A percentile compares a stretch with the other conserved stretches of the same genome.
These are phyloP conservation scores for Drosophila stalkeri DNA, from an alignment of 2,888 invertebrate genomes.

Conservation along the genomic window DNA sequence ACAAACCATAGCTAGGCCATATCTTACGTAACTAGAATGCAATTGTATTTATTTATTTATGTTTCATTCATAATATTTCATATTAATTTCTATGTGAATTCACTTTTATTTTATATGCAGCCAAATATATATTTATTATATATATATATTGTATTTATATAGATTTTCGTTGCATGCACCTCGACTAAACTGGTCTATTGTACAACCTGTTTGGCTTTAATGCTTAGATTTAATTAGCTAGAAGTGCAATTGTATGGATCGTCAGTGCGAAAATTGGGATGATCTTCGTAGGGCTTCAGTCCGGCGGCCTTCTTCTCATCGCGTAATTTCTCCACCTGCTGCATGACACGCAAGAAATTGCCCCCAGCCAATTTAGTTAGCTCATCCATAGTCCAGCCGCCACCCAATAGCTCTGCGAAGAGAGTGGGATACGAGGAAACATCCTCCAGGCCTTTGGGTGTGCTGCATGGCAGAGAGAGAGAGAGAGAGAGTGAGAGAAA, in stretches of 20 bases:
- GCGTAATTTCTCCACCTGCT: constrained; percentile 89
- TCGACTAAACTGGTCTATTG: constrained; percentile 38
- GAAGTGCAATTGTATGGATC: constrained; percentile 85
- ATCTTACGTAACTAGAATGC: constrained; percentile 49
- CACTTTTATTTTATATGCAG: constrained; percentile 37
- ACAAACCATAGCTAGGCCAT: constrained; percentile 63
- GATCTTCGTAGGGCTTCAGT: constrained; percentile 91
- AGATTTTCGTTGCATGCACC: constrained; percentile 35
- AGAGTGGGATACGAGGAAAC: constrained; percentile 92
- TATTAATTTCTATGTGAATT: constrained; percentile 6
- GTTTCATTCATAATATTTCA: constrained; percentile 17
- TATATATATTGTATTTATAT: constrained; percentile 2
- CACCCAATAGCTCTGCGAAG: constrained; percentile 91
- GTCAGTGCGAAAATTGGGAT: constrained; percentile 85
- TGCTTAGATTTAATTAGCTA: constrained; percentile 83
- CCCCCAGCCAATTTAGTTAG: constrained; percentile 91
- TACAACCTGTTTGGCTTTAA: constrained; percentile 62
- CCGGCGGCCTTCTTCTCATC: constrained; percentile 90
- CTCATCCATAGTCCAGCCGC: constrained; percentile 92
- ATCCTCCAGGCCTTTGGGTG: constrained; percentile 92
- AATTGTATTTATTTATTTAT: constrained; percentile 19
- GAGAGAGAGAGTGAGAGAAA: neutral
- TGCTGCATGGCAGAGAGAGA: constrained; percentile 86
- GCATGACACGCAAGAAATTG: constrained; percentile 90
- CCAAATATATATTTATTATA: constrained; percentile 32